phyloP scores from a whole-genome alignment of 2,888 invertebrate species.

The Nemoura dubitans region DNA sequence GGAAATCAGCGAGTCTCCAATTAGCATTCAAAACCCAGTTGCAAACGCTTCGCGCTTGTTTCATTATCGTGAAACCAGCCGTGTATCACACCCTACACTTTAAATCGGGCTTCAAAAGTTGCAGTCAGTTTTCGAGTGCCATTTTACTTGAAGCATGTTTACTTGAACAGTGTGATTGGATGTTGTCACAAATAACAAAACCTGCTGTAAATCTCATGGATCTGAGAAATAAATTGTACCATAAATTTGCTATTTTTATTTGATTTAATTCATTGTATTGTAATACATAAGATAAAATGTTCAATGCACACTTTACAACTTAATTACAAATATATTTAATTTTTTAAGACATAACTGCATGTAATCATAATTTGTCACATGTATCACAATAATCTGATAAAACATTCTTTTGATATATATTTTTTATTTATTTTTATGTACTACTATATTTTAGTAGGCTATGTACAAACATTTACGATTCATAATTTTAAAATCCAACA shows the following conservation, averaged over 20 bases:
- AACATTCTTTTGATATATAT: slow-evolving; percentile 48
- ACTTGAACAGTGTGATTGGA: too few relatives aligned
- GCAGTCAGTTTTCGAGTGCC: too few relatives aligned
- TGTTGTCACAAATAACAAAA: too few relatives aligned
- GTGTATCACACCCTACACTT: too few relatives aligned
- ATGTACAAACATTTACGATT: slow-evolving; percentile 48
- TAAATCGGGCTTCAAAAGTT: too few relatives aligned
- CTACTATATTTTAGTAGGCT: slow-evolving; percentile 37
- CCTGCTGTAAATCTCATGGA: too few relatives aligned
- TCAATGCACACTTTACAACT: slow-evolving; percentile 51
- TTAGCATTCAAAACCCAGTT: too few relatives aligned
- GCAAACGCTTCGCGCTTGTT: too few relatives aligned
- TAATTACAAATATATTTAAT: slow-evolving; percentile 52
- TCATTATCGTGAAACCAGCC: too few relatives aligned
- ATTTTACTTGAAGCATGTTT: too few relatives aligned
- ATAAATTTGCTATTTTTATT: slow-evolving; percentile 19
- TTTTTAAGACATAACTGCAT: slow-evolving; percentile 50
- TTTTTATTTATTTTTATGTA: slow-evolving; percentile 42
- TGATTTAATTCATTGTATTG: slow-evolving; percentile 38
- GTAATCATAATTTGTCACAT: slow-evolving; percentile 48
- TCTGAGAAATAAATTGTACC: not conserved
- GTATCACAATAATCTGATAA: slow-evolving; percentile 49
- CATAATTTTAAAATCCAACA: slow-evolving; percentile 8
- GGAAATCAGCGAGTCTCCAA: too few relatives aligned
- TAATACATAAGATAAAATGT: slow-evolving; percentile 52